These are phyloP conservation scores for Agrotis ipsilon DNA, from an alignment of 2,888 invertebrate species.

Conservation along the genomic window DNA sequence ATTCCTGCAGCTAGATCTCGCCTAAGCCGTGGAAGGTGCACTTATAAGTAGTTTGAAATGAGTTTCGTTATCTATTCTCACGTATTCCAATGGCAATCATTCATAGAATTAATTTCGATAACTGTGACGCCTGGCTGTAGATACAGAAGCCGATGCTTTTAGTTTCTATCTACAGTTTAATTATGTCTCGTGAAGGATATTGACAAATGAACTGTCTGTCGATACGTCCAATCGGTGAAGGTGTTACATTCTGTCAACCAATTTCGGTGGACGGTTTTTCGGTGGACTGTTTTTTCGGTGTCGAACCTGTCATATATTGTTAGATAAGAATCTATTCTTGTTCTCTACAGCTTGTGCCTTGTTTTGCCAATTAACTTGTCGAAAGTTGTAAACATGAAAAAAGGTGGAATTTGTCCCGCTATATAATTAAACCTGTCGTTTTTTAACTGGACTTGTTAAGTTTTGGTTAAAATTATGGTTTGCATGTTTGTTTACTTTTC, in stretches of 20 bases:
- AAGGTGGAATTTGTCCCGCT: conserved; percentile 45
- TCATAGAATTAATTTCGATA: conserved; percentile 89
- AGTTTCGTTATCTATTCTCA: conserved; percentile 75
- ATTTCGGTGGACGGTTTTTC: conserved; percentile 67
- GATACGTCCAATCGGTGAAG: conserved; percentile 77
- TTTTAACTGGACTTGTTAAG: conserved; percentile 49
- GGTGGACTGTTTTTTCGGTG: conserved; percentile 65
- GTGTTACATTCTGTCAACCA: conserved; percentile 75
- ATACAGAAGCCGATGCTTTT: conserved; percentile 89
- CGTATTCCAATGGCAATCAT: conserved; percentile 81
- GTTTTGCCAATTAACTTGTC: conserved; percentile 77
- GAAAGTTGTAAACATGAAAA: conserved; percentile 70
- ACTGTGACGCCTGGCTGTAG: conserved; percentile 83
- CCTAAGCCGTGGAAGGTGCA: conserved; percentile 42
- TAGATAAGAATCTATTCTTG: conserved; percentile 74
- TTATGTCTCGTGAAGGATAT: conserved; percentile 76
- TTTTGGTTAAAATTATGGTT: conserved; percentile 20
- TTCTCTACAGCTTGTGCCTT: conserved; percentile 69
- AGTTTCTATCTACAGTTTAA: conserved; percentile 83
- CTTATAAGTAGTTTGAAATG: conserved; percentile 69
- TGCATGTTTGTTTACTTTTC: conserved; percentile 29
- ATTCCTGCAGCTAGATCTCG: conserved; percentile 56
- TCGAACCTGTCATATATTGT: conserved; percentile 74
- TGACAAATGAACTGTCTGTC: conserved; percentile 81
- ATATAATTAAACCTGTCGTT: conserved; percentile 63